phyloP scores from a whole-genome alignment of 2,797 vertebrate species.

The Pogonophryne albipinna region DNA sequence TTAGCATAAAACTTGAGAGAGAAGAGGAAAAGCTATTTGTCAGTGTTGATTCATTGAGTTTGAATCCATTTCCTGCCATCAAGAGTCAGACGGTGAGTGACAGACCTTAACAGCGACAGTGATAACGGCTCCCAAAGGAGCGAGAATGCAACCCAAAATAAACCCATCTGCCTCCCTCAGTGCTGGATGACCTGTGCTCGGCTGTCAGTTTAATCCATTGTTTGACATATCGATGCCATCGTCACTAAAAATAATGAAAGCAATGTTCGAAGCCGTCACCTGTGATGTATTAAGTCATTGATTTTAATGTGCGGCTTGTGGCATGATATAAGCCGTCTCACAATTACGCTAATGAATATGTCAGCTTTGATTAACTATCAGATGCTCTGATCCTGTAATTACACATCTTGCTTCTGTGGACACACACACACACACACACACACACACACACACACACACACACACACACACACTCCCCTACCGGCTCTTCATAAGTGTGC shows the following conservation, averaged over 20 bases:
- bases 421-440: background rate
- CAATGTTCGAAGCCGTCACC: constrained; percentile 69
- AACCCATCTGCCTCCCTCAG: background rate
- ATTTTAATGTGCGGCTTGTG: constrained; percentile 71
- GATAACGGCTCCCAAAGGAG: constrained; percentile 23
- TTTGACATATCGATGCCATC: constrained; percentile 68
- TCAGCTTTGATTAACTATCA: constrained; percentile 79
- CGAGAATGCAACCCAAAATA: background rate
- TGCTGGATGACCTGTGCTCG: constrained; percentile 23
- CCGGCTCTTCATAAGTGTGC: constrained; percentile 39
- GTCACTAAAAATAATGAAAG: constrained; percentile 75
- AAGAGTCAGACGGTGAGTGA: constrained; percentile 26
- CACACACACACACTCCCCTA: background rate
- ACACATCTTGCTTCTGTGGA: constrained; percentile 21
- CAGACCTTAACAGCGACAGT: background rate
- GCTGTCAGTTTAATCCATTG: constrained; percentile 45
- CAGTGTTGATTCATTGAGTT: constrained; percentile 10
- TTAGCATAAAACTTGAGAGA: constrained; percentile 13
- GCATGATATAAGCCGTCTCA: constrained; percentile 66
- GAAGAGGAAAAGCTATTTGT: constrained; percentile 23
- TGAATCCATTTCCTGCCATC: constrained; percentile 16
- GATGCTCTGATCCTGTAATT: constrained; percentile 64
- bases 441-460: background rate
- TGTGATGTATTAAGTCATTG: constrained; percentile 74
- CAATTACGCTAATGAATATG: constrained; percentile 83